These are phyloP conservation scores for Polydrusus tereticollis DNA, from an alignment of 2,888 invertebrate species.

Conservation along the genomic window DNA sequence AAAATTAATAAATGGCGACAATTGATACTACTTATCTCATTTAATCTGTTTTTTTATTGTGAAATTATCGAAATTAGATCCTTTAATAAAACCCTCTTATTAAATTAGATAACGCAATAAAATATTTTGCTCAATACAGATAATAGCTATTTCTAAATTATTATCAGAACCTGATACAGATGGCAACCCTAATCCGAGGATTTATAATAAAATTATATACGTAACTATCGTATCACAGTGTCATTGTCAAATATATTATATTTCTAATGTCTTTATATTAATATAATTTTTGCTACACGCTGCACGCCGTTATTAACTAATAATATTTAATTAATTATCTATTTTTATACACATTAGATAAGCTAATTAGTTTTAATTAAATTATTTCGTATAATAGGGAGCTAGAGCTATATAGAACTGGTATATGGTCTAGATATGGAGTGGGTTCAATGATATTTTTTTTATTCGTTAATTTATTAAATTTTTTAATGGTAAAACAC, in stretches of 20 bases:
- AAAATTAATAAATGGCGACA: constrained; percentile 55
- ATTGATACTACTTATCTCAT: constrained; percentile 53
- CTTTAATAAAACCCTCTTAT: constrained; percentile 55
- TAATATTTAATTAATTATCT: background rate
- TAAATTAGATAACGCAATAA: constrained; percentile 55
- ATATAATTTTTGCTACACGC: background rate
- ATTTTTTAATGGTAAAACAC: too few relatives aligned
- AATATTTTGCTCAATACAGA: constrained; percentile 53
- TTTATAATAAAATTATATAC: constrained; percentile 54
- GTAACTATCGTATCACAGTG: background rate
- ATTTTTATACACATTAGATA: background rate
- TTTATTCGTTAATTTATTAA: too few relatives aligned
- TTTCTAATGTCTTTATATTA: background rate
- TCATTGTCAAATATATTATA: background rate
- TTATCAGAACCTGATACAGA: constrained; percentile 57
- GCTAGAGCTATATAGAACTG: too few relatives aligned
- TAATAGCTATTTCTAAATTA: constrained; percentile 56
- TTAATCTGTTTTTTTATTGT: constrained; percentile 53
- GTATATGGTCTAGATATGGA: too few relatives aligned
- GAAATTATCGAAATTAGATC: constrained; percentile 57
- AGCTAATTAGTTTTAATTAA: background rate
- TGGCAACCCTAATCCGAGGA: constrained; percentile 54
- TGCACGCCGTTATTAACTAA: background rate
- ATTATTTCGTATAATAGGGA: background rate
- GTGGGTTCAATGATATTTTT: too few relatives aligned